Conservation (phyloP, 2,888 invertebrate species). For the Tachina grossa region DNA sequence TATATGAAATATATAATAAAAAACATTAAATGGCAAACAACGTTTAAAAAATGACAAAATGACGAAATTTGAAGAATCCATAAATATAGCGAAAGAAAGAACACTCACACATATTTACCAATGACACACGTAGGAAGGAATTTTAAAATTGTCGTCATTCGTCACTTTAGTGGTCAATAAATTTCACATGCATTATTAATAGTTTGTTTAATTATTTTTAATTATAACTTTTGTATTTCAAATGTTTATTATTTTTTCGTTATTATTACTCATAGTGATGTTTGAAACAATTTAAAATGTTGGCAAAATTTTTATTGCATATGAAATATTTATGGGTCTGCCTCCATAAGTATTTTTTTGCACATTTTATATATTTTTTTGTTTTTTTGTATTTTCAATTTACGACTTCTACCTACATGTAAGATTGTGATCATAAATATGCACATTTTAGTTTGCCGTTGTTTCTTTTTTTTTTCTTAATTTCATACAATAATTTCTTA, state of each 20-base stretch:
- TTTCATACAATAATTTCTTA: slow-evolving; percentile 61
- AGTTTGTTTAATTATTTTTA: slow-evolving; percentile 40
- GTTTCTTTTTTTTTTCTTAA: slow-evolving; percentile 33
- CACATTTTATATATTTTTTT: not conserved
- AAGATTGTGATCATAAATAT: slow-evolving; percentile 50
- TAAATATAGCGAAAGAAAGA: not conserved
- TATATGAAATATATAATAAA: slow-evolving; percentile 35
- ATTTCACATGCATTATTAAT: slow-evolving; percentile 11
- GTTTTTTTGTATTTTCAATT: not conserved
- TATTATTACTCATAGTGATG: not conserved
- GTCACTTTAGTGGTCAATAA: slow-evolving; percentile 28
- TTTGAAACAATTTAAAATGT: not conserved
- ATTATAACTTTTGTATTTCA: not conserved
- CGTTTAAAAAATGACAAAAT: not conserved
- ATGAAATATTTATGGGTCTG: slow-evolving; percentile 35
- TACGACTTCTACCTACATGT: slow-evolving; percentile 38
- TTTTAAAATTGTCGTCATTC: slow-evolving; percentile 28
- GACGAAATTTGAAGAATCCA: not conserved
- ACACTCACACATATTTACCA: not conserved
- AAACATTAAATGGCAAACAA: slow-evolving; percentile 27
- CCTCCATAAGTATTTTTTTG: slow-evolving; percentile 11
- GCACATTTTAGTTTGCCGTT: slow-evolving; percentile 35
- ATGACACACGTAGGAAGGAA: not conserved
- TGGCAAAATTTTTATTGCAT: not conserved
- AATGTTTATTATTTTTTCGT: slow-evolving; percentile 39